Evolutionary conservation across 2,113 vertebrate genomes (phyloP).

Genomic region (Anseranas semipalmata): DNA sequence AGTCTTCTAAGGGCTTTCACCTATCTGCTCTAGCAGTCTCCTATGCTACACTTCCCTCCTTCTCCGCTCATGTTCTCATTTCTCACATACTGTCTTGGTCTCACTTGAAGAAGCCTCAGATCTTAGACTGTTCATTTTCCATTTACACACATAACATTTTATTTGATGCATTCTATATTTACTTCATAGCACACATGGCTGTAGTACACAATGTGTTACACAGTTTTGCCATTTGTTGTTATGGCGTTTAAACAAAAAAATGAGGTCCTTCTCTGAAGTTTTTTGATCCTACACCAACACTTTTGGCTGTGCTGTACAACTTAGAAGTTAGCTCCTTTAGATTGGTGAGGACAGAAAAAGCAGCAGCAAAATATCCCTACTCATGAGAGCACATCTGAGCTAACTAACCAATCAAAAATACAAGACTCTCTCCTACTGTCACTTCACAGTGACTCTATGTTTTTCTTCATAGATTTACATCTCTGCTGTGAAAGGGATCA

Average conservation of each 20-base stretch:
- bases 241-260: rapidly evolving
- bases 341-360: background rate
- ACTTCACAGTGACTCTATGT: background rate
- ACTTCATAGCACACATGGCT: background rate
- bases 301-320: background rate
- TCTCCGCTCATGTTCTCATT: background rate
- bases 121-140: background rate
- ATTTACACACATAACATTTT: background rate
- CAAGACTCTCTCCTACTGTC: background rate
- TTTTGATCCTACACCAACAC: background rate
- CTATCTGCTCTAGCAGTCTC: background rate
- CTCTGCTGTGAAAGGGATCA: background rate
- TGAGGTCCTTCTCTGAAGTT: background rate
- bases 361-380: background rate
- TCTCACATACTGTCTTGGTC: background rate
- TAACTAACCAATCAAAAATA: background rate
- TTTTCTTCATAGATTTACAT: background rate
- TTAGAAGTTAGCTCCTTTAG: background rate
- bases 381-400: background rate
- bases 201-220: background rate
- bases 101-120: background rate
- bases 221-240: background rate
- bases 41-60: background rate
- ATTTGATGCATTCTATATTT: background rate
- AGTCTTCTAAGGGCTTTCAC: background rate